These are phyloP conservation scores for Odontamblyopus rebecca DNA, from an alignment of 2,797 vertebrate genomes.

Conservation along the genomic window DNA sequence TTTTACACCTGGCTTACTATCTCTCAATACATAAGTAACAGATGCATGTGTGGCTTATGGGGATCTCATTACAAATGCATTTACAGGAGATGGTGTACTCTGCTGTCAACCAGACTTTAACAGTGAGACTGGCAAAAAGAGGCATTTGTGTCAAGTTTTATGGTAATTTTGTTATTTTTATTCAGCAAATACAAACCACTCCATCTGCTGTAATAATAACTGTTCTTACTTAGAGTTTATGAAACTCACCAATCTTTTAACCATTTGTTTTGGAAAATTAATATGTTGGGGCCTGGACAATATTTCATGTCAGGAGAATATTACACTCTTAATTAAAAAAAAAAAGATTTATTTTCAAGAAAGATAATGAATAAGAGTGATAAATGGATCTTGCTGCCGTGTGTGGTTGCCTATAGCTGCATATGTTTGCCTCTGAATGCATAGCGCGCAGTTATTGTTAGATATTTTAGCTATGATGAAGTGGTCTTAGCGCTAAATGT, in stretches of 20 bases:
- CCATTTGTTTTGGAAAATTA: not conserved
- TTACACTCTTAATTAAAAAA: not conserved
- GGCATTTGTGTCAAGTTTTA: not conserved
- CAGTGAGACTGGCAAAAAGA: not conserved
- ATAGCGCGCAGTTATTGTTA: not conserved
- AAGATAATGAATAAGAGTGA: not conserved
- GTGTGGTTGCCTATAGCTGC: not conserved
- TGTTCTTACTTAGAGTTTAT: not conserved
- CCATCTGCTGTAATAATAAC: not conserved
- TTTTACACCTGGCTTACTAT: not conserved
- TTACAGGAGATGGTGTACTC: not conserved
- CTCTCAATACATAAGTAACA: not conserved
- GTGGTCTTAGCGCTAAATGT: not conserved
- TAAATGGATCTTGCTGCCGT: not conserved
- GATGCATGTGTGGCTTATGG: not conserved
- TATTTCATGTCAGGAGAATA: not conserved
- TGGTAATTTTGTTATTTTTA: not conserved
- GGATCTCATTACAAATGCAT: slow-evolving; percentile 6
- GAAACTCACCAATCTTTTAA: not conserved
- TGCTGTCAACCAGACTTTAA: not conserved
- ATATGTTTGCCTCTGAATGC: not conserved
- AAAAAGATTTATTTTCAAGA: not conserved
- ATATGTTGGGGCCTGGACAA: not conserved
- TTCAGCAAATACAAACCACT: not conserved
- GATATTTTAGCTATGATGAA: not conserved